A percentile compares a stretch with the other conserved stretches of the same genome.
phyloP scores from a whole-genome alignment of 1,140 invertebrate species.

The Microplitis demolitor region DNA sequence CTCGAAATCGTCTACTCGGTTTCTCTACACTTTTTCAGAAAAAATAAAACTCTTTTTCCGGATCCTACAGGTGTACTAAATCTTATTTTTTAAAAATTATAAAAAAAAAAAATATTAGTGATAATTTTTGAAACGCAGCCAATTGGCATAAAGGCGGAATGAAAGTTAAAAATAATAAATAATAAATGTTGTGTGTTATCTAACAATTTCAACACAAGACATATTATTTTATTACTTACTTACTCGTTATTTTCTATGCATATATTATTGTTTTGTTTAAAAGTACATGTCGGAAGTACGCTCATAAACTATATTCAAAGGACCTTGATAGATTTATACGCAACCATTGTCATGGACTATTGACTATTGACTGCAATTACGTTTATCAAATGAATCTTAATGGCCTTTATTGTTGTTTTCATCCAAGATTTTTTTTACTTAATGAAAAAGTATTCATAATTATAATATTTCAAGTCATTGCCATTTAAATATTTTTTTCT shows the following conservation, averaged over 20 bases:
- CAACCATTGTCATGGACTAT: conserved; percentile 1
- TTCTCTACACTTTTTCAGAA: too few relatives aligned
- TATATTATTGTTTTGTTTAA: not conserved
- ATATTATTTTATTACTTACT: not conserved
- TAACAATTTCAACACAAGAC: too few relatives aligned
- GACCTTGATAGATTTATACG: not conserved
- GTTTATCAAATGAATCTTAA: not conserved
- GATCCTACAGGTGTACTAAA: too few relatives aligned
- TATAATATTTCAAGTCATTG: too few relatives aligned
- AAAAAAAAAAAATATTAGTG: not conserved
- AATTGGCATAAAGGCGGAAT: not conserved
- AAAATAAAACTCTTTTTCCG: too few relatives aligned
- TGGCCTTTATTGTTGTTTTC: not conserved
- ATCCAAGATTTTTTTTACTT: not conserved
- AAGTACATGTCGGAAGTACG: too few relatives aligned
- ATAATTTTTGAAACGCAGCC: not conserved
- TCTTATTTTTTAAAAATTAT: too few relatives aligned
- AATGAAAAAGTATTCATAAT: too few relatives aligned
- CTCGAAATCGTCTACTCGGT: too few relatives aligned
- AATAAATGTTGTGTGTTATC: too few relatives aligned
- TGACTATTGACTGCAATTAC: not conserved
- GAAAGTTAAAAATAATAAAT: not conserved
- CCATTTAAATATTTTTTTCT: too few relatives aligned
- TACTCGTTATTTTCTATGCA: not conserved
- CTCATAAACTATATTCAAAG: not conserved